Evolutionary conservation across 2,888 invertebrate species (phyloP), one percentile per base, ranked within the genome.

Genomic region (Tyria jacobaeae): DNA sequence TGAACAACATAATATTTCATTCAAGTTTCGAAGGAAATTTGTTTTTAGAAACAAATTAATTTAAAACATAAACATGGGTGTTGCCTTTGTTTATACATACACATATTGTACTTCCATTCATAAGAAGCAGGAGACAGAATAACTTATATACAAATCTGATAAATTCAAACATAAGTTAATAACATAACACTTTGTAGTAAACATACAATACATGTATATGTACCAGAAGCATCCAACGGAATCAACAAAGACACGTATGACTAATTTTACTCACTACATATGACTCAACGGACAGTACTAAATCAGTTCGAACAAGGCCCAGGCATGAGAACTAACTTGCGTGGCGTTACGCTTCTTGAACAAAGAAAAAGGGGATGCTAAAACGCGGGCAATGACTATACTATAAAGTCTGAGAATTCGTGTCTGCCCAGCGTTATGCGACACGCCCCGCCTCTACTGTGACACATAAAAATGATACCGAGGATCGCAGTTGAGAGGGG

Each of bases 291-390:
- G 67, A 65, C 71, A 80, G 79, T 78, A 86, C 84, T 86, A 85
- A 87, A 82, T 83, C 81, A 80, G 85, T 79, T 76, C 76, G 69
- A 83, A 82, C 82, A 78, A 74, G 64, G 75, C 79, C 78, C 68
- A 51, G 68, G 84, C 89, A 84, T 91, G 90, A 87, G 91, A 92
- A 91, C 87, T 76, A 70, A 83, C 84, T 89, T 87, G 90, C 89
- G 89, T 89, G 89, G 88, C 86, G 92, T 87, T 86, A 89, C 91
- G 92, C 85, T 89, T 76, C 83, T 80, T 90, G 89, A 85, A 87
- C 92, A 91, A 88, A 89, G 89, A 87, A 91, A 90, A 89, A 89
- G 88, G 89, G 89, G 88, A 85, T 88, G 83, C 81, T 80, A 78
- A 83, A 86, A 84, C 82, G 84, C 82, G 85, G 80, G 80, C 83